A percentile compares a stretch with the other conserved stretches of the same genome.
Evolutionary conservation across 2,113 vertebrate species (phyloP).

Genomic region (Solea senegalensis): DNA sequence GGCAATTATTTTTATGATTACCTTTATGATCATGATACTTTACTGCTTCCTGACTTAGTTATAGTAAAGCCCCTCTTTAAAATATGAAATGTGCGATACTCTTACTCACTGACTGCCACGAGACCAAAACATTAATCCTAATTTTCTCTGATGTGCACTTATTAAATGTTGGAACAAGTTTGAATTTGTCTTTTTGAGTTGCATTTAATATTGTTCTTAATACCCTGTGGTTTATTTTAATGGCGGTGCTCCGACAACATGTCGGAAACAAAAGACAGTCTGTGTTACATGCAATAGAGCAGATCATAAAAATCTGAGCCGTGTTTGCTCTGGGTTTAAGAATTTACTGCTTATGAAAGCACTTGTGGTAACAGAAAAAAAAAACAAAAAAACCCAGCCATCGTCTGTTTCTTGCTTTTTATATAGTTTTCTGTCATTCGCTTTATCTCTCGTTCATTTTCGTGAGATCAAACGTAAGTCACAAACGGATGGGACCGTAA

Average conservation of each 20-base stretch:
- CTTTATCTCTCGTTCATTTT: slow-evolving; percentile 27
- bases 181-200: slow-evolving; percentile 56
- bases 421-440: slow-evolving; percentile 27
- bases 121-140: slow-evolving; percentile 47
- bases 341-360: slow-evolving; percentile 39
- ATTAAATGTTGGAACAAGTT: slow-evolving; percentile 42
- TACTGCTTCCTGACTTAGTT: not conserved
- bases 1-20: not conserved
- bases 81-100: no score
- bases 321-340: slow-evolving; percentile 39
- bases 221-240: slow-evolving; percentile 59
- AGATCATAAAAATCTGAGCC: slow-evolving; percentile 19
- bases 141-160: slow-evolving; percentile 41
- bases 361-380: slow-evolving; percentile 33
- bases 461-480: slow-evolving; percentile 64
- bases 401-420: slow-evolving; percentile 3
- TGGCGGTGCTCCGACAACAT: slow-evolving; percentile 41
- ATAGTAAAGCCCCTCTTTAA: not conserved
- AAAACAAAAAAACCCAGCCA: slow-evolving; percentile 11
- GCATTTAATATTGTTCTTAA: slow-evolving; percentile 64
- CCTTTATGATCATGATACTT: no score
- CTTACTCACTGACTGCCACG: not conserved
- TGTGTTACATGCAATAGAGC: slow-evolving; percentile 26
- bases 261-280: slow-evolving; percentile 43
- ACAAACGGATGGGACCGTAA: slow-evolving; percentile 48